Evolutionary conservation across 2,888 invertebrate species (phyloP).

Genomic region (Cotesia congregata): DNA sequence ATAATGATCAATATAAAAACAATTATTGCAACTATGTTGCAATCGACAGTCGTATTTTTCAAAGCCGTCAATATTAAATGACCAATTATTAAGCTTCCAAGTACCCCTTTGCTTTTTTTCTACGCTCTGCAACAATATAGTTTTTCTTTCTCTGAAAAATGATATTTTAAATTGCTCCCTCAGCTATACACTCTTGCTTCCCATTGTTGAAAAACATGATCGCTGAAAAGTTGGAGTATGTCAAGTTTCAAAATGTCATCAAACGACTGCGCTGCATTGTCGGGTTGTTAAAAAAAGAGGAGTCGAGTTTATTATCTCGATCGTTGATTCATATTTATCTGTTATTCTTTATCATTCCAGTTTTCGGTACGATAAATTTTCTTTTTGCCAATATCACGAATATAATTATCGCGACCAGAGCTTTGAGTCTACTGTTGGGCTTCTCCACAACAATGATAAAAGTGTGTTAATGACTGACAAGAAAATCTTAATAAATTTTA

Average conservation of each 20-base stretch:
- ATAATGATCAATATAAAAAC: not conserved
- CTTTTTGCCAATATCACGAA: constrained; percentile 13
- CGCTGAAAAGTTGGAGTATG: not conserved
- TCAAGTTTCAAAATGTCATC: not conserved
- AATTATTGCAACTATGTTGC: not conserved
- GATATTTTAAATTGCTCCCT: not conserved
- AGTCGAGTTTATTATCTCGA: not conserved
- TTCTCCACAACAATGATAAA: not conserved
- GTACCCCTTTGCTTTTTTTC: not conserved
- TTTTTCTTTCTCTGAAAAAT: not conserved
- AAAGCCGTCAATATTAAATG: not conserved
- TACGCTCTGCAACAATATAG: not conserved
- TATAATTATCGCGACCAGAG: constrained; percentile 18
- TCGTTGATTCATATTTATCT: not conserved
- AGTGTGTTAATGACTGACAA: not conserved
- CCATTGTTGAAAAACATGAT: not conserved
- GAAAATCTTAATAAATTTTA: not conserved
- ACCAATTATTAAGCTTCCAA: not conserved
- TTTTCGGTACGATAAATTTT: not conserved
- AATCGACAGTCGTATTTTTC: not conserved
- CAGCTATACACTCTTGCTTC: too few species aligned
- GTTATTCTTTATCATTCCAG: not conserved
- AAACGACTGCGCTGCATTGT: not conserved
- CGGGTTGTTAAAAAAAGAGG: not conserved
- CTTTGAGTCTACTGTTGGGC: constrained; percentile 11